Conservation (phyloP, 2,113 vertebrate genomes). For the Odobenus rosmarus region DNA sequence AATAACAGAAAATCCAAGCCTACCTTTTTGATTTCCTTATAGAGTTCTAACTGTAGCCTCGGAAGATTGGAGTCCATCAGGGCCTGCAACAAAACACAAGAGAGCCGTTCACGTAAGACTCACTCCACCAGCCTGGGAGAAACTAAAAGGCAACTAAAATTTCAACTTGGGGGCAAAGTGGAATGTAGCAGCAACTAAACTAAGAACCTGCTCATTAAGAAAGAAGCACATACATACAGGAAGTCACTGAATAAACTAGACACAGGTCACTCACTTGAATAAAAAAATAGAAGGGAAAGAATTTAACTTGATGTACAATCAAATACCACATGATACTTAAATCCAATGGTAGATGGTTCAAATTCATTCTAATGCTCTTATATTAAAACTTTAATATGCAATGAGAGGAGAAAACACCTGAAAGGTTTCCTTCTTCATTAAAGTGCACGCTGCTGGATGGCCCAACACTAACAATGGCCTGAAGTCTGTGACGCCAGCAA, state of each 20-base stretch:
- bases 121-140: background rate
- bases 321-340: background rate
- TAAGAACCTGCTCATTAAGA: background rate
- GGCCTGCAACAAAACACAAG: constrained; percentile 86
- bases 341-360: background rate
- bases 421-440: background rate
- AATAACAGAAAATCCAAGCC: constrained; percentile 14
- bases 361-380: background rate
- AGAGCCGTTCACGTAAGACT: background rate
- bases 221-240: background rate
- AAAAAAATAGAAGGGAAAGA: background rate
- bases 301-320: background rate
- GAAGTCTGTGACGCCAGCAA: rapidly evolving
- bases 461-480: rapidly evolving
- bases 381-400: background rate
- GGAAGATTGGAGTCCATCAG: constrained; percentile 98
- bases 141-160: background rate
- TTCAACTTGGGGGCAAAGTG: background rate
- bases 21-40: constrained; percentile 99
- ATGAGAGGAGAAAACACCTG: no score
- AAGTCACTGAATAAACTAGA: background rate
- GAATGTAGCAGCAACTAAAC: background rate
- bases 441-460: rapidly evolving
- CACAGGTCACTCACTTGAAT: background rate
- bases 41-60: constrained; percentile 95